Base-by-base conservation (phyloP, 2,888 invertebrate species). In the Aromia moschata region DNA sequence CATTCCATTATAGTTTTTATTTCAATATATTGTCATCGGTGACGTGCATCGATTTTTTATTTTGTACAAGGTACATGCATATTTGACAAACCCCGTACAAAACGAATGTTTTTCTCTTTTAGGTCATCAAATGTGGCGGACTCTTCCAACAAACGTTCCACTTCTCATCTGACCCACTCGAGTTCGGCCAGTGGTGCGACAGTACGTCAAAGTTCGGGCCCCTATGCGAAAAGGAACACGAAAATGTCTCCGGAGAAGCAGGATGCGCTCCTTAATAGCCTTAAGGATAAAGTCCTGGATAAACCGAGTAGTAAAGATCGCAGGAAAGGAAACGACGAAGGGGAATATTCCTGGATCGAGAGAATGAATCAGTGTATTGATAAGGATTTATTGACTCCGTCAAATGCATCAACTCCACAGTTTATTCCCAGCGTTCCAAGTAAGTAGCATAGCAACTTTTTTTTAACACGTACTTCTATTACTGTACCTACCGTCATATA, bases 261-360 rank as follows among this genome's bases (percentile, higher is more conserved):
- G 2, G 14, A 47, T 16, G 11, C 1, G 37, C 47, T 47, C 10
- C 9, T 47, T 18, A 36, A 47, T 14, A 17, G 17, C 1, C 5
- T 36, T 36, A 10, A 36, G 9, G 47, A 15, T 9, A 47, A 1
- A 36, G 14, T 47, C 11, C 18, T 36, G 4, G 11, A 47, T 36
- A n/a, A 36, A 17, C 36, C 37, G 20, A 7, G 36, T 17, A 11
- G 12, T 37, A 15, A n/a, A 25, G 25, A 25, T 25, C 1, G 11
- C n/a, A 45, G 15, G 31, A 45, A 33, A 15, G n/a, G 16, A 16
- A 47, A 36, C 2, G 47, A 17, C 1, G 47, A 47, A 37, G 37
- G 36, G 12, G 16, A 47, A 2, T 18, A 47, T 20, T 17, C 37
- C 11, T 47, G 47, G 47, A 17, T 47, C 10, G 47, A 47, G 9